These are phyloP conservation scores for Sinhomidia bicolor DNA, from an alignment of 2,888 invertebrate species.

Conservation along the genomic window DNA sequence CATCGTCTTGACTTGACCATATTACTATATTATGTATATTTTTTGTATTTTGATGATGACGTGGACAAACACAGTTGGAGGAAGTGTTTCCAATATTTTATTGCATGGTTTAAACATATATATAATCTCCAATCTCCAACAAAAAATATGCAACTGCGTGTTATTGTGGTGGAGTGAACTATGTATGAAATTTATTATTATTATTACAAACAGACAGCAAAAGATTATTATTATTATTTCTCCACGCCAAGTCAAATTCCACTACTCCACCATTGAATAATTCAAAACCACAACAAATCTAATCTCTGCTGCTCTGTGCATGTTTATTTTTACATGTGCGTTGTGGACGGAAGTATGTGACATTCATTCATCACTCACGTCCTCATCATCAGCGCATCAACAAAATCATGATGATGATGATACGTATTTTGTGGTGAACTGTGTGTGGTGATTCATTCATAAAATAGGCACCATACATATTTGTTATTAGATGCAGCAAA, in stretches of 20 bases:
- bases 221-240: too few species aligned
- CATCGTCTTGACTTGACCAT: neutral
- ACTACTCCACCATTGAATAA: slow-evolving; percentile 13
- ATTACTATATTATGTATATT: too few species aligned
- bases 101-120: neutral
- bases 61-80: slow-evolving; percentile 39
- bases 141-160: too few species aligned
- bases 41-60: slow-evolving; percentile 29
- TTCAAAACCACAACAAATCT: slow-evolving; percentile 9
- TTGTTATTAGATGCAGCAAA: neutral
- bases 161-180: neutral
- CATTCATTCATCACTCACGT: slow-evolving; percentile 41
- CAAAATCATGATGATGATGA: neutral
- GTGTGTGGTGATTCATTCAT: neutral
- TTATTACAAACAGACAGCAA: neutral
- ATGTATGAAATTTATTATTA: neutral
- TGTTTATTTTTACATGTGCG: neutral
- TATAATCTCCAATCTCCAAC: neutral
- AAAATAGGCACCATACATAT: neutral
- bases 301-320: neutral
- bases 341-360: slow-evolving; percentile 38
- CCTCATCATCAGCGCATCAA: slow-evolving; percentile 16
- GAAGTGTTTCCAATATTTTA: slow-evolving; percentile 15
- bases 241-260: neutral
- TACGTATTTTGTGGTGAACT: neutral